A percentile compares a stretch with the other conserved stretches of the same genome.
Evolutionary conservation across 1,140 invertebrate genomes (phyloP).

Genomic region (Drosophila burlai): DNA sequence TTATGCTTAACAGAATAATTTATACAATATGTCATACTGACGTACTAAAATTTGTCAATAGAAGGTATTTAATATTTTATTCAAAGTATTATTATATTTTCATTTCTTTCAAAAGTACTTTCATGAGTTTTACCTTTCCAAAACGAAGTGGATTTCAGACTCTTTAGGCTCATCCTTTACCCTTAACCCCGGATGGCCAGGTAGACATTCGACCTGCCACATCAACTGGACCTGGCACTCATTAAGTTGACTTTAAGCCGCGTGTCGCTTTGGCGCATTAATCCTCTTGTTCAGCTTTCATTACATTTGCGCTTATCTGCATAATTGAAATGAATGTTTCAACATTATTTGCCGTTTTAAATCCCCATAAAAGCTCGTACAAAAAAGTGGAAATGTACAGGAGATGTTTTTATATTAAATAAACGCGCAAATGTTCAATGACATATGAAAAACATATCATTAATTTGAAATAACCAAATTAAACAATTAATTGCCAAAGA

Average conservation of each 20-base stretch:
- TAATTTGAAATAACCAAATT: constrained; percentile 83
- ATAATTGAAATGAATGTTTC: constrained; percentile 80
- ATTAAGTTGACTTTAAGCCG: constrained; percentile 79
- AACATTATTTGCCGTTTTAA: constrained; percentile 66
- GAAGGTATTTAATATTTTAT: too few species aligned
- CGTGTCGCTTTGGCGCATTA: constrained; percentile 55
- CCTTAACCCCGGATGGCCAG: not conserved
- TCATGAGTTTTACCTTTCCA: not conserved
- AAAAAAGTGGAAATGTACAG: constrained; percentile 28
- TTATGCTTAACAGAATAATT: not conserved
- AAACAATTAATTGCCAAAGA: constrained; percentile 82
- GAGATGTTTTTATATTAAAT: constrained; percentile 40
- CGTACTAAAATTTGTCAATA: not conserved
- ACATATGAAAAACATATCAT: constrained; percentile 82
- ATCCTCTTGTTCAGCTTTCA: constrained; percentile 80
- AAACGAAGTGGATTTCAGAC: not conserved
- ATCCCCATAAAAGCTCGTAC: constrained; percentile 18
- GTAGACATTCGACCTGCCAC: constrained; percentile 4
- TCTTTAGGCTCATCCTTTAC: not conserved
- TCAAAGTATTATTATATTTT: not conserved
- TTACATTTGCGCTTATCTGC: constrained; percentile 81
- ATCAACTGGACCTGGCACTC: constrained; percentile 53
- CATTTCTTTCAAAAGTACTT: not conserved
- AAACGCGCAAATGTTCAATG: constrained; percentile 64
- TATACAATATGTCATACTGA: not conserved